Evolutionary conservation across 2,888 invertebrate species (phyloP).

Genomic region (Autographa gamma): DNA sequence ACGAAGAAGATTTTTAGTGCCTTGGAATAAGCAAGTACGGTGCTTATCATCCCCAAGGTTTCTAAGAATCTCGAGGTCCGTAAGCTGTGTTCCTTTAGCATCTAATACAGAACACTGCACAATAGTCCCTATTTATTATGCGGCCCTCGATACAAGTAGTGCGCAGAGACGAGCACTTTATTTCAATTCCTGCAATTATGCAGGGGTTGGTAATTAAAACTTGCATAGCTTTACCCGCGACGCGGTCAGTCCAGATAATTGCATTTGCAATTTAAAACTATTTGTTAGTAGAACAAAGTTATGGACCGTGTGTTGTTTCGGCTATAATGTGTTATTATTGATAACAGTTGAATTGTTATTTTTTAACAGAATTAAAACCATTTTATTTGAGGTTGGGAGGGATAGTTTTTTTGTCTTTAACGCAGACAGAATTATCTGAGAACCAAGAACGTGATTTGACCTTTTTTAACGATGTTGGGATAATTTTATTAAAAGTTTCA

Average conservation of each 20-base stretch:
- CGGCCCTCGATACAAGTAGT: slow-evolving; percentile 17
- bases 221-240: slow-evolving; percentile 52
- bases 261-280: slow-evolving; percentile 75
- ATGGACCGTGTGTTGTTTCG: slow-evolving; percentile 43
- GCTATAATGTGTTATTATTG: slow-evolving; percentile 25
- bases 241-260: slow-evolving; percentile 64
- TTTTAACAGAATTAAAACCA: neutral
- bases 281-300: slow-evolving; percentile 58
- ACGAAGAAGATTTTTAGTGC: no score
- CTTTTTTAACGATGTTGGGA: neutral
- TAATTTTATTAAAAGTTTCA: neutral
- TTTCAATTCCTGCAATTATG: slow-evolving; percentile 63
- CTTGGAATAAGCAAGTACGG: no score
- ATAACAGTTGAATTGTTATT: neutral
- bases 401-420: neutral
- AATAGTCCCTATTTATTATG: slow-evolving; percentile 11
- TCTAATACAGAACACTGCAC: neutral
- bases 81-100: no score
- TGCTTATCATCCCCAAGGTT: no score
- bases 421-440: neutral
- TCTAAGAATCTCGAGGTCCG: no score
- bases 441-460: neutral
- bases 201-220: slow-evolving; percentile 67
- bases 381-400: neutral
- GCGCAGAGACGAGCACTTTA: slow-evolving; percentile 43